Conservation (phyloP, 1,140 invertebrate genomes). For the Diploscapter pachys region DNA sequence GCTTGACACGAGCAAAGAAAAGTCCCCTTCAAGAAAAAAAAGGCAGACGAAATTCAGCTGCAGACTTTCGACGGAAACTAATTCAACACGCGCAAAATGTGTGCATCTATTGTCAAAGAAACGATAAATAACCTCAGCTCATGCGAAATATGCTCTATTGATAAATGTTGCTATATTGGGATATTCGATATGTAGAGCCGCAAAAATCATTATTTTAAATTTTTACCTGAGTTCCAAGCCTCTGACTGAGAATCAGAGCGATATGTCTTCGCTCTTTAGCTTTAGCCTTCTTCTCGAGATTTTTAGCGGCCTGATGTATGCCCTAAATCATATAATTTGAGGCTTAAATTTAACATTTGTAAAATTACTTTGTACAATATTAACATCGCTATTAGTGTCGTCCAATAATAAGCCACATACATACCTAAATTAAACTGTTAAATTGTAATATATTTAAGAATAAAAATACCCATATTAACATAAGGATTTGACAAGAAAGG, state of each 20-base stretch:
- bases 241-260: constrained; percentile 53
- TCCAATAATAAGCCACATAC: constrained; percentile 58
- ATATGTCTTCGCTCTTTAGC: constrained; percentile 59
- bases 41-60: too few relatives aligned
- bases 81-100: too few relatives aligned
- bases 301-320: constrained; percentile 58
- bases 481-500: constrained; percentile 58
- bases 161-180: too few relatives aligned
- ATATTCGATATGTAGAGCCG: too few relatives aligned
- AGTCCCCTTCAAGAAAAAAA: too few relatives aligned
- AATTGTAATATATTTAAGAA: neutral
- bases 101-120: too few relatives aligned
- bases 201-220: constrained; percentile 12
- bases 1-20: too few relatives aligned
- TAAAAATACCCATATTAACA: constrained; percentile 56
- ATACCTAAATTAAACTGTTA: too few relatives aligned
- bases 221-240: constrained; percentile 55
- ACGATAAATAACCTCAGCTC: too few relatives aligned
- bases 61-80: too few relatives aligned
- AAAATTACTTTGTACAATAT: constrained; percentile 54
- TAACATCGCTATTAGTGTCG: constrained; percentile 56
- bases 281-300: constrained; percentile 57
- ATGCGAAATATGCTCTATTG: too few relatives aligned
- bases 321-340: constrained; percentile 43
- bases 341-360: constrained; percentile 3